Base-by-base conservation (phyloP, 2,888 invertebrate genomes). In the Mimachlamys varia region DNA sequence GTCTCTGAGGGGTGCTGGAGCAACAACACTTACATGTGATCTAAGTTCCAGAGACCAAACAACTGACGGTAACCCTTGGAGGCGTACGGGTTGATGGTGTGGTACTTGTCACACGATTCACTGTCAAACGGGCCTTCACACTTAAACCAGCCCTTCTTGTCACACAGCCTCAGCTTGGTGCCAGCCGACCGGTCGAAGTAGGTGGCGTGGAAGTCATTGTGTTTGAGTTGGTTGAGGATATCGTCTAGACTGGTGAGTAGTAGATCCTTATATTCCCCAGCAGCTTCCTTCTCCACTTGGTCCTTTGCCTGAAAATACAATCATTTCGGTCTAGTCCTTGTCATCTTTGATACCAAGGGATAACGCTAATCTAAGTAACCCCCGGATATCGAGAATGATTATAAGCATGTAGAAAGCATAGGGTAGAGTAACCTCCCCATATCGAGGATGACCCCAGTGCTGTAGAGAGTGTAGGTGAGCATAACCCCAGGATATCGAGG, bases 101-200 rank as follows among this genome's bases (percentile, higher is more conserved):
- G 95, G 53, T 92, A 94, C 87, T 94, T 94, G 37, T 94, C 92
- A 92, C 97, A 96, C 13, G 89, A 53, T 10, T 93, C 92, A 62
- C 92, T 91, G 90, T 96, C 95, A 88, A 94, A 96, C 27, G 95
- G 94, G 4, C 96, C 96, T 90, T 96, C 94, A 92, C 96, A 96
- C 88, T 92, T 91, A 91, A 96, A 96, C 95, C 95, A 94, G n/a
- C 96, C 96, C 22, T 94, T 92, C 10, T 93, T 93, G 92, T 96
- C 96, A 94, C 96, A 96, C 27, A 96, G 92, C 0, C 96, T 92
- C 0, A 94, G 93, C 49, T 91, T 91, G 33, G 76, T 17, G 10
- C 94, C 88, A 17, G 94, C 94, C 0, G 91, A 92, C 0, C 95
- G 91, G 89, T 95, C 95, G 91, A 95, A 95, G 90, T 95, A 95